Conservation (phyloP, 2,888 invertebrate genomes). For the Mechanitis mazaeus region DNA sequence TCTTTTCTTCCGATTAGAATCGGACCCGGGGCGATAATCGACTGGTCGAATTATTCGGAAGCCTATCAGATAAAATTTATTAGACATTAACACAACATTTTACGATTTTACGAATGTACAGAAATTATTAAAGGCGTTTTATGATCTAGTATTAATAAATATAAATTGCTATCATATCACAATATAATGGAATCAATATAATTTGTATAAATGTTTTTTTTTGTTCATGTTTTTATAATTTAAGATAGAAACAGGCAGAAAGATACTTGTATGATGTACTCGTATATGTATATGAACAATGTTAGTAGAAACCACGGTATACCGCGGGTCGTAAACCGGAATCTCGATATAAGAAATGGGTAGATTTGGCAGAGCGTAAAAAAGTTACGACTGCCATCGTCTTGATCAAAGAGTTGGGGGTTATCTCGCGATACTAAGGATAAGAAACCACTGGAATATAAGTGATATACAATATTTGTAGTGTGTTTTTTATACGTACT, state of each 20-base stretch:
- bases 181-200: no score
- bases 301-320: constrained; percentile 14
- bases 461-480: constrained; percentile 10
- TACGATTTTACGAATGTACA: constrained; percentile 12
- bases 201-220: no score
- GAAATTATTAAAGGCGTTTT: constrained; percentile 1
- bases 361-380: constrained; percentile 27
- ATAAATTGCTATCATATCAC: not conserved
- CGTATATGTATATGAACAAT: not conserved
- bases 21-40: constrained; percentile 44
- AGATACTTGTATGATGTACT: not conserved
- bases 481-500: constrained; percentile 1
- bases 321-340: constrained; percentile 25
- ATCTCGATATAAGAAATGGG: constrained; percentile 24
- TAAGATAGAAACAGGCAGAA: not conserved
- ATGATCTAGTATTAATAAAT: not conserved
- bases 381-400: constrained; percentile 29
- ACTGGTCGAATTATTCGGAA: constrained; percentile 48
- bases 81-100: constrained; percentile 40
- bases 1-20: constrained; percentile 53
- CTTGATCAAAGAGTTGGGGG: constrained; percentile 27
- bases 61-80: constrained; percentile 48
- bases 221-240: not conserved
- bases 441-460: constrained; percentile 7
- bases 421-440: constrained; percentile 10